Percentiles rank a stretch among this genome's conserved stretches.
phyloP scores from a whole-genome alignment of 2,113 vertebrate genomes.

The Elaphurus davidianus region DNA sequence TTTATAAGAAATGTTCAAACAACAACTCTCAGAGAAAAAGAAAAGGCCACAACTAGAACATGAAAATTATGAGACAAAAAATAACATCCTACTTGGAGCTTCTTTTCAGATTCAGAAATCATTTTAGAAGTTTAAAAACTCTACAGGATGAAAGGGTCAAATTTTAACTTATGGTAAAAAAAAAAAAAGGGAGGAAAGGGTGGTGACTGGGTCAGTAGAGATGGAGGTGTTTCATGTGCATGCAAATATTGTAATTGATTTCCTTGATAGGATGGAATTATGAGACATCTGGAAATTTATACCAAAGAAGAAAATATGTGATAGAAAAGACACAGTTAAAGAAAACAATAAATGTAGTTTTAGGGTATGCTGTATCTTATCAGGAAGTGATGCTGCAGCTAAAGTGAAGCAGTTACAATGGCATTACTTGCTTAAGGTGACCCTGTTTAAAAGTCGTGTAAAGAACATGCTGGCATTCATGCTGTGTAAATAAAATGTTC shows the following conservation, averaged over 20 bases:
- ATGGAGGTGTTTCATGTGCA: neutral
- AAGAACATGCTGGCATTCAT: neutral
- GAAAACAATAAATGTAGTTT: neutral
- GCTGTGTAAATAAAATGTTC: neutral
- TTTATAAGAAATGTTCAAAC: neutral
- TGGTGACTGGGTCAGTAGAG: neutral
- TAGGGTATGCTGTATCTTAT: neutral
- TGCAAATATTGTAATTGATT: neutral
- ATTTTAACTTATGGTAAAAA: constrained; percentile 16
- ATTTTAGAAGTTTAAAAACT: neutral
- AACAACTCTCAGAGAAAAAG: neutral
- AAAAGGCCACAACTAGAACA: neutral
- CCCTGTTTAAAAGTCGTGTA: neutral
- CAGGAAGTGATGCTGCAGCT: neutral
- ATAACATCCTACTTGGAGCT: neutral
- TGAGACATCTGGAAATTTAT: neutral
- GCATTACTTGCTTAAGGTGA: neutral
- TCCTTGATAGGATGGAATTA: neutral
- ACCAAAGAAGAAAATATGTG: neutral
- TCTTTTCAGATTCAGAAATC: neutral
- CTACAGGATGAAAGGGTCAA: neutral
- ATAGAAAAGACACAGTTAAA: neutral
- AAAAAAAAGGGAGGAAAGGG: neutral
- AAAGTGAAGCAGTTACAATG: neutral
- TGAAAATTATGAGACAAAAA: neutral